Percentiles rank a stretch among this genome's conserved stretches.
Evolutionary conservation across 2,797 vertebrate genomes (phyloP).

Genomic region (Paedocypris micromegethes): DNA sequence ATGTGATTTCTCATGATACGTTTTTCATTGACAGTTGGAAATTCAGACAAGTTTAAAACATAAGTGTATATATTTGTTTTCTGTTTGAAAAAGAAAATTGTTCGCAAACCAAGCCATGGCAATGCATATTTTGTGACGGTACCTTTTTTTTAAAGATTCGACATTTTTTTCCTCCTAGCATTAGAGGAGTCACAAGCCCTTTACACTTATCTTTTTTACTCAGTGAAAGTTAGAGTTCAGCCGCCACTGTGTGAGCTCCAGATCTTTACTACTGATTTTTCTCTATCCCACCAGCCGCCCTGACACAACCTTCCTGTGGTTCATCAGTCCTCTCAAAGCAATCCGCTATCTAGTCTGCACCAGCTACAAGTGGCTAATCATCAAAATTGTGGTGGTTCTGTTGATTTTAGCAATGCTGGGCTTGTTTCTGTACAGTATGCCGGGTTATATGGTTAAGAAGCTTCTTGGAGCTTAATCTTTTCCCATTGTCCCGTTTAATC

Average conservation of each 20-base stretch:
- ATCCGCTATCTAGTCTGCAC: constrained; percentile 86
- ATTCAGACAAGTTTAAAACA: no score
- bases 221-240: neutral
- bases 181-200: neutral
- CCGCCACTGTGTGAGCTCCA: neutral
- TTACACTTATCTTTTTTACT: neutral
- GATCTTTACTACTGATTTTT: constrained; percentile 33
- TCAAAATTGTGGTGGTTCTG: constrained; percentile 82
- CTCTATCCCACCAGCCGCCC: constrained; percentile 75
- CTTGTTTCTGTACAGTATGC: constrained; percentile 89
- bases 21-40: no score
- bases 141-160: neutral
- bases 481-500: no score
- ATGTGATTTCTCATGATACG: no score
- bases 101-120: no score
- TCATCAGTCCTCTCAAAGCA: constrained; percentile 88
- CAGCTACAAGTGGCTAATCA: constrained; percentile 87
- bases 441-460: constrained; percentile 92
- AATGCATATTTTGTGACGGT: no score
- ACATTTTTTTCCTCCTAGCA: neutral
- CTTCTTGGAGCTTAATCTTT: constrained; percentile 65
- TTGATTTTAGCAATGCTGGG: constrained; percentile 77
- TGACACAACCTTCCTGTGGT: constrained; percentile 89
- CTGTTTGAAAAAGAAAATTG: no score
- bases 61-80: no score